Percentiles rank a stretch among this genome's conserved stretches.
Evolutionary conservation across 1,140 invertebrate genomes (phyloP).

Genomic region (Geopemphigus sp.): DNA sequence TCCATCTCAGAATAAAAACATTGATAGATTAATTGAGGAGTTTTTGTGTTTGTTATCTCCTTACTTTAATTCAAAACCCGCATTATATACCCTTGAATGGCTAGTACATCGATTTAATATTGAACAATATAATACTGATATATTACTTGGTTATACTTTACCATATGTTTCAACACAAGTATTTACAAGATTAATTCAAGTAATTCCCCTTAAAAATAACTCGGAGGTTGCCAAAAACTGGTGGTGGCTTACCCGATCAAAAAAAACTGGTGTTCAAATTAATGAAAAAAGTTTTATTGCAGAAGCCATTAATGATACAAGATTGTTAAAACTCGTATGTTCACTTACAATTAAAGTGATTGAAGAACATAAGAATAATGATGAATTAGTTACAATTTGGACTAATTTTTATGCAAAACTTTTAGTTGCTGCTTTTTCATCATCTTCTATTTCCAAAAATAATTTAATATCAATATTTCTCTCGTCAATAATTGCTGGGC

Average conservation of each 20-base stretch:
- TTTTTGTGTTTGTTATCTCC: conserved; percentile 82
- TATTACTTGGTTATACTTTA: conserved; percentile 74
- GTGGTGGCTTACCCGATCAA: conserved; percentile 72
- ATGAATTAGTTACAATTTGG: conserved; percentile 7
- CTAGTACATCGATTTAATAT: conserved; percentile 76
- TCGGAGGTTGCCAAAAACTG: conserved; percentile 61
- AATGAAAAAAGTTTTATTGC: conserved; percentile 70
- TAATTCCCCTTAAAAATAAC: conserved; percentile 65
- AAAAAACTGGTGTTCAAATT: conserved; percentile 71
- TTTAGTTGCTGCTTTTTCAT: conserved; percentile 34
- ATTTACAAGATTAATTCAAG: conserved; percentile 79
- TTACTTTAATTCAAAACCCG: conserved; percentile 77
- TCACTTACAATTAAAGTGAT: conserved; percentile 56
- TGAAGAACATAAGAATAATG: conserved; percentile 3
- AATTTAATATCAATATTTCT: conserved; percentile 66
- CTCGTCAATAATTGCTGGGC: conserved; percentile 66
- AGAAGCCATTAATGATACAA: conserved; percentile 66
- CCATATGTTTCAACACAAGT: conserved; percentile 90
- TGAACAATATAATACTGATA: conserved; percentile 81
- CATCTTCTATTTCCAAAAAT: conserved; percentile 42
- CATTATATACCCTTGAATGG: conserved; percentile 92
- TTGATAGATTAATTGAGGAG: conserved; percentile 73
- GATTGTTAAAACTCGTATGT: conserved; percentile 73
- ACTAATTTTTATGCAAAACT: conserved; percentile 47
- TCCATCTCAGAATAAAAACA: conserved; percentile 69